phyloP scores from a whole-genome alignment of 2,888 invertebrate species.

The Clitarchus hookeri region DNA sequence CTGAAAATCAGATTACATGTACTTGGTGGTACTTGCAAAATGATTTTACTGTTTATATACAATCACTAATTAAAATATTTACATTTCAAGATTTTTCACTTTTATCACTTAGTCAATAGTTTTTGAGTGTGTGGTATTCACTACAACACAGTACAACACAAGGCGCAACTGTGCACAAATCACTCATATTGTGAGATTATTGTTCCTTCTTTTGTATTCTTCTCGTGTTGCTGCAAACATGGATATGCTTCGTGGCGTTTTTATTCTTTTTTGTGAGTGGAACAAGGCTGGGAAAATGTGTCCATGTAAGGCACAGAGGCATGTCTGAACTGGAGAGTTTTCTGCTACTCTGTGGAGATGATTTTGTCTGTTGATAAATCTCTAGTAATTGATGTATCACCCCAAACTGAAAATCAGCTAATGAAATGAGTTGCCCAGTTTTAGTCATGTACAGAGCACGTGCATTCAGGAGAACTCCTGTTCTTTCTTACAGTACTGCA shows the following conservation, averaged over 20 bases:
- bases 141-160: not conserved
- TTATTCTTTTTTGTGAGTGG: not conserved
- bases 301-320: not conserved
- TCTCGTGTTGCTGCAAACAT: slow-evolving; percentile 9
- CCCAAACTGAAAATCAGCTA: not conserved
- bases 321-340: not conserved
- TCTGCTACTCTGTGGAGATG: not conserved
- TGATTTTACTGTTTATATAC: not conserved
- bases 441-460: not conserved
- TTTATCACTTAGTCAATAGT: not conserved
- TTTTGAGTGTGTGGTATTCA: not conserved
- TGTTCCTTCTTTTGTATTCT: not conserved
- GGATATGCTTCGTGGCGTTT: not conserved
- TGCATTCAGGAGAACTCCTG: not conserved
- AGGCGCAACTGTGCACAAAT: not conserved
- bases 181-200: not conserved
- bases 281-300: not conserved
- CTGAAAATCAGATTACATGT: not conserved
- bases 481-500: slow-evolving; percentile 10
- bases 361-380: not conserved
- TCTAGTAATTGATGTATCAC: not conserved
- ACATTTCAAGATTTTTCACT: not conserved
- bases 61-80: not conserved
- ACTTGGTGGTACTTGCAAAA: not conserved
- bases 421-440: not conserved